Percentiles rank a stretch among this genome's conserved stretches.
phyloP scores from a whole-genome alignment of 1,140 invertebrate genomes.

The Leptestheria dahalacensis region DNA sequence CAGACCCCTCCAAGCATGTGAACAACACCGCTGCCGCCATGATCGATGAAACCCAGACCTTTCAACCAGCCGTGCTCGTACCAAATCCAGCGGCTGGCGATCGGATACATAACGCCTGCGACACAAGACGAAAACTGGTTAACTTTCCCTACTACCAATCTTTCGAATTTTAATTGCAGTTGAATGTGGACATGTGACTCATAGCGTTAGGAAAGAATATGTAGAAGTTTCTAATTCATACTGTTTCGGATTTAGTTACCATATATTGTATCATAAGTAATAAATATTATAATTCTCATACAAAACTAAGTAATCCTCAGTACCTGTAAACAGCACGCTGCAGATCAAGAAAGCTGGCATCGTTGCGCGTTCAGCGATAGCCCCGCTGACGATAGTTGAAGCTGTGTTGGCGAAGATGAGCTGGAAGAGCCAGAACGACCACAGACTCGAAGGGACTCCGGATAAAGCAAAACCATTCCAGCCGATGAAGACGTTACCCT shows the following conservation, averaged over 20 bases:
- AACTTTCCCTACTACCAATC: no score
- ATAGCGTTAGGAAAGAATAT: no score
- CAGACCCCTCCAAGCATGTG: conserved; percentile 38
- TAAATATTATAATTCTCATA: no score
- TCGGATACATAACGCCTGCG: conserved; percentile 38
- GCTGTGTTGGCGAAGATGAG: conserved; percentile 37
- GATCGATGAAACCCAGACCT: conserved; percentile 26
- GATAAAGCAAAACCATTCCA: conserved; percentile 20
- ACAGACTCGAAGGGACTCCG: conserved; percentile 18
- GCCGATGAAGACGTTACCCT: conserved; percentile 25
- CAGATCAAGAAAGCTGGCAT: conserved; percentile 40
- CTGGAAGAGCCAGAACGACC: conserved; percentile 35
- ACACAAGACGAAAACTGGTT: conserved; percentile 19
- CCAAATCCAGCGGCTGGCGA: conserved; percentile 43
- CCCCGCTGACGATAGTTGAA: conserved; percentile 37
- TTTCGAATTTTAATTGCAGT: no score
- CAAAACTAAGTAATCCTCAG: conserved; percentile 2
- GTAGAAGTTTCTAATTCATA: no score
- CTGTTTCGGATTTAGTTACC: no score
- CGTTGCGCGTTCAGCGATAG: conserved; percentile 40
- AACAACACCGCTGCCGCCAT: conserved; percentile 33
- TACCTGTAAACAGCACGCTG: conserved; percentile 37
- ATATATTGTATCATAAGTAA: no score
- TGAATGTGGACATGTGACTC: no score
- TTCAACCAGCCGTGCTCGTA: conserved; percentile 30